Base-by-base conservation (phyloP, 2,888 invertebrate genomes). In the Drosophila atripex region DNA sequence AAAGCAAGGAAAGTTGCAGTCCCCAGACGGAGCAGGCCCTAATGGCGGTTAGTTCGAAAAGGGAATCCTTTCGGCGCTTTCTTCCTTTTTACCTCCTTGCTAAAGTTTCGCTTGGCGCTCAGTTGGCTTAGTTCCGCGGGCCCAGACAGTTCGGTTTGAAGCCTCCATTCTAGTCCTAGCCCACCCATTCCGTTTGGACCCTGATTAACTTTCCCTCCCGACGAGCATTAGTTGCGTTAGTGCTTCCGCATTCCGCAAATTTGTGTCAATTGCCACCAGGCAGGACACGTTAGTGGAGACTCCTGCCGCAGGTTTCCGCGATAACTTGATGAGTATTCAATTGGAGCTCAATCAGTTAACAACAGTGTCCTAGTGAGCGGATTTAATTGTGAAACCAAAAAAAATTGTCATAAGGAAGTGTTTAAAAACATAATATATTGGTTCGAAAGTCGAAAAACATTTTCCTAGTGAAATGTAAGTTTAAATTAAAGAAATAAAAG, bases 301-400 rank as follows among this genome's bases (percentile, higher is more conserved):
- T 68, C 12, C 43, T 56, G 51, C 38, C 52, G 47, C n/a, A 45
- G 43, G 64, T 72, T 49, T 47, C 12, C 73, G 75, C 72, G 73
- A 75, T 71, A 61, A 69, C 75, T 75, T 77, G 75, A 80, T 78
- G 78, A 89, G 88, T 87, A 82, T 71, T 76, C 77, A 75, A 76
- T 89, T 89, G 77, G 69, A 75, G 72, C 80, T 84, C 83, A 80
- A 86, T 76, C 88, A 86, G 83, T 78, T 76, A 78, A 82, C 78
- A 82, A 76, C 84, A 72, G 76, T 76, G 59, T 30, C 35, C 61
- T 56, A 56, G 71, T 55, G 80, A 45, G 45, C 77, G 71, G 59
- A 56, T 46, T 43, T 57, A 28, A 56, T 53, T 71, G n/a, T 50
- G 14, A 35, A 35, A 14, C 35, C 5, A 35, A 35, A 14, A 9